phyloP scores from a whole-genome alignment of 1,140 invertebrate genomes.

The Dendrolimus kikuchii region DNA sequence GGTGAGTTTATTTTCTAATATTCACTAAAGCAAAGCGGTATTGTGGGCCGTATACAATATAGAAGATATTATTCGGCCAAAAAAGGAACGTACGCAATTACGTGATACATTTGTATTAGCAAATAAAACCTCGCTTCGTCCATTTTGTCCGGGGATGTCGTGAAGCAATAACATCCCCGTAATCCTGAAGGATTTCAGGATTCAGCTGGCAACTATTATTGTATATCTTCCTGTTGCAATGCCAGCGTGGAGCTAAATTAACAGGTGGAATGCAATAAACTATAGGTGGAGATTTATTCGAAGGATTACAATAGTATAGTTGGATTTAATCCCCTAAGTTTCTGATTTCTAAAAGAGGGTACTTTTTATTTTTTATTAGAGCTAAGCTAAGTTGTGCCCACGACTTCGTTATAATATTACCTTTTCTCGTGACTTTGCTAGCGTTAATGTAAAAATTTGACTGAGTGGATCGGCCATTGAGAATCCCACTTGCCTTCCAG shows the following conservation, averaged over 20 bases:
- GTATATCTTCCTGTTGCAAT: constrained; percentile 27
- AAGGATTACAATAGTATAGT: constrained; percentile 11
- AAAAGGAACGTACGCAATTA: constrained; percentile 12
- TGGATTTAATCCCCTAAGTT: background rate
- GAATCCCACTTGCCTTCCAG: too few relatives aligned
- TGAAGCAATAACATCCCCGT: constrained; percentile 47
- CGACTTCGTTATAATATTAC: too few relatives aligned
- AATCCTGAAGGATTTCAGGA: constrained; percentile 46
- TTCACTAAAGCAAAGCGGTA: too few relatives aligned
- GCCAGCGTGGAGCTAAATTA: constrained; percentile 33
- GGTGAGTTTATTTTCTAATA: too few relatives aligned
- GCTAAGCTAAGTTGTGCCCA: too few relatives aligned
- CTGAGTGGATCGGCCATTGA: too few relatives aligned
- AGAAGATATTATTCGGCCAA: constrained; percentile 8
- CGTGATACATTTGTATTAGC: constrained; percentile 27
- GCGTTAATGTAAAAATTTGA: too few relatives aligned
- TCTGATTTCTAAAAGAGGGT: too few relatives aligned
- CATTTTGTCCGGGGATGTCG: constrained; percentile 28
- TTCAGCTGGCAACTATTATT: constrained; percentile 36
- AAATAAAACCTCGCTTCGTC: constrained; percentile 30
- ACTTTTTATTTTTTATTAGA: too few relatives aligned
- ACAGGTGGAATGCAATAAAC: constrained; percentile 42
- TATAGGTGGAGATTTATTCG: constrained; percentile 18
- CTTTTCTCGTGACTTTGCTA: too few relatives aligned
- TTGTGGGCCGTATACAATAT: background rate